Conservation (phyloP, 2,797 vertebrate genomes). For the Emys orbicularis region DNA sequence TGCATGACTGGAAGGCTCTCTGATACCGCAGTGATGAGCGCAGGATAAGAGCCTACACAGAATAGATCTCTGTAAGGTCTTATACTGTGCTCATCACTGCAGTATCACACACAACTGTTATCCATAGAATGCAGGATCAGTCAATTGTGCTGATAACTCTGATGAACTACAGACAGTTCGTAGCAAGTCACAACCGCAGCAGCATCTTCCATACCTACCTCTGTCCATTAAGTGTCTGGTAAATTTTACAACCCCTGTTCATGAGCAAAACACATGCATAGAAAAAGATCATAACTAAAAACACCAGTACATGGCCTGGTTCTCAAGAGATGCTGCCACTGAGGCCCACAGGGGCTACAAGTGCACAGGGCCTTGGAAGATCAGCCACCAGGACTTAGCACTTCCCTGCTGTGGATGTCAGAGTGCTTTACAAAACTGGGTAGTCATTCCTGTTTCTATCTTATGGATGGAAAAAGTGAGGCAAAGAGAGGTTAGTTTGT, state of each 20-base stretch:
- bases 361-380: too few species aligned
- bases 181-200: not conserved
- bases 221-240: not conserved
- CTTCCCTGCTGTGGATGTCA: not conserved
- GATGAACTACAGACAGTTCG: not conserved
- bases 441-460: not conserved
- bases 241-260: not conserved
- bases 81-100: not conserved
- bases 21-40: not conserved
- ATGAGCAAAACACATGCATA: not conserved
- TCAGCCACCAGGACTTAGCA: not conserved
- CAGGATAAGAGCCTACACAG: not conserved
- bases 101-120: not conserved
- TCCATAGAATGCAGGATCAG: not conserved
- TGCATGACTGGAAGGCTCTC: not conserved
- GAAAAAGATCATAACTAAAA: not conserved
- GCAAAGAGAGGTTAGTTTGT: not conserved
- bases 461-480: not conserved
- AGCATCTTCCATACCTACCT: not conserved
- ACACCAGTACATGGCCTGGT: not conserved
- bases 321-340: not conserved
- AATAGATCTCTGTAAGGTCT: not conserved
- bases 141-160: not conserved
- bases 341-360: not conserved
- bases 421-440: not conserved